Evolutionary conservation across 2,113 vertebrate genomes (phyloP), one percentile per base, ranked within the genome.

Genomic region (Acanthochromis polyacanthus): DNA sequence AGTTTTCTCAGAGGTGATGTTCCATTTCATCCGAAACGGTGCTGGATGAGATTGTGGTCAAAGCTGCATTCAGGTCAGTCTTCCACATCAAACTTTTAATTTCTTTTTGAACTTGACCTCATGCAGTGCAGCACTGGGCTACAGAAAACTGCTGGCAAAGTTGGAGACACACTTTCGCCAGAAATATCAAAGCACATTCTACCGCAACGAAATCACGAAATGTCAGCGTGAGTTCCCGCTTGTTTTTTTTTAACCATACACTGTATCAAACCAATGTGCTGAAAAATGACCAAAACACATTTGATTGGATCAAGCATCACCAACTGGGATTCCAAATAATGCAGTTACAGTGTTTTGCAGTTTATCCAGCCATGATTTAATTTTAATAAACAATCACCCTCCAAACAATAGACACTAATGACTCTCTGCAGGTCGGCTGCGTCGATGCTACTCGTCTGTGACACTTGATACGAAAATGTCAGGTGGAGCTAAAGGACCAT

Each of bases 401-500:
- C 57, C 23, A 51, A 78, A 60, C 28, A 66, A 62, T 4, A 55
- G 19, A 32, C 16, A 38, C 20, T 61, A 20, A 71, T 71, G n/a
- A 71, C 63, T 51, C 45, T 75, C 62, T 55, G 66, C 60, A 66
- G 75, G 52, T 58, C 38, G 64, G 51, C 32, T 58, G 38, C 22
- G 53, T 15, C 28, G 59, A 85, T 87, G 73, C 71, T 48, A 72
- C 69, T 78, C 64, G 59, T 71, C 36, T 19, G 1, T 45, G 32
- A 67, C 57, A 58, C 69, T 83, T 78, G 53, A 74, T 67, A 65
- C 40, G 15, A 55, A 83, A 88, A 80, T 82, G 71, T 80, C 82
- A 84, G 81, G 75, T 76, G 71, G 52, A 72, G 69, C 59, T 73
- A 56, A 80, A 87, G 78, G 75, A 82, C 51, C 28, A 14, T 23